Base-by-base conservation (phyloP, 2,113 vertebrate species). In the Cynopterus brachyotis region DNA sequence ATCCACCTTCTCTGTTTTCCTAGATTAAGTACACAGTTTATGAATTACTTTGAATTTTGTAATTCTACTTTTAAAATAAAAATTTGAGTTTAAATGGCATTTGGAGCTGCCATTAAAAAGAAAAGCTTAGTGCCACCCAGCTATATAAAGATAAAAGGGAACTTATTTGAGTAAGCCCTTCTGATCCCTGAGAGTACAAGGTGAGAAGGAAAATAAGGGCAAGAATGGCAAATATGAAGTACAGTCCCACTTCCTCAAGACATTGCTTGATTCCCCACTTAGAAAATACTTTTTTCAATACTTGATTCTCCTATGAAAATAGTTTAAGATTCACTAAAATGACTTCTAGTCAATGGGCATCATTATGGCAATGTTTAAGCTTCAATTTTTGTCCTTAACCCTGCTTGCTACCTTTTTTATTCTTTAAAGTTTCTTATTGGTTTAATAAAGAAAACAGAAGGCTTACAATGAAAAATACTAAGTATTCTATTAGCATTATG, bases 41-140 rank as follows among this genome's bases (percentile, higher is more conserved):
- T 76, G 32, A 76, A 78, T 60, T 88, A 64, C 32, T 70, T 78
- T 86, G 20, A 89, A 80, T 87, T 95, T 37, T 88, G 3, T 69
- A 96, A 75, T 88, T 96, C 16, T 47, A 82, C 37, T 81, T 57
- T 70, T 95, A 92, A 94, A 72, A 57, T 47, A 20, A 91, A 94
- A 82, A 75, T 73, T 30, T 80, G n/a, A 69, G 87, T 94, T 88
- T 83, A 53, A 94, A 66, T 66, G 26, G 42, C 62, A 84, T 82
- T 86, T 97, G 67, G 64, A 81, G 30, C 73, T 92, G 35, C 50
- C 66, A 50, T 6, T 90, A 82, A 75, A 85, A 87, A 88, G 42
- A 79, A 87, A 76, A 88, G 45, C 26, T 88, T 55, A 66, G 40
- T 24, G 22, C 6, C 5, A 78, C 5, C 24, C 35, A 55, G n/a